phyloP scores from a whole-genome alignment of 2,888 invertebrate genomes.

The Danaus chrysippus region DNA sequence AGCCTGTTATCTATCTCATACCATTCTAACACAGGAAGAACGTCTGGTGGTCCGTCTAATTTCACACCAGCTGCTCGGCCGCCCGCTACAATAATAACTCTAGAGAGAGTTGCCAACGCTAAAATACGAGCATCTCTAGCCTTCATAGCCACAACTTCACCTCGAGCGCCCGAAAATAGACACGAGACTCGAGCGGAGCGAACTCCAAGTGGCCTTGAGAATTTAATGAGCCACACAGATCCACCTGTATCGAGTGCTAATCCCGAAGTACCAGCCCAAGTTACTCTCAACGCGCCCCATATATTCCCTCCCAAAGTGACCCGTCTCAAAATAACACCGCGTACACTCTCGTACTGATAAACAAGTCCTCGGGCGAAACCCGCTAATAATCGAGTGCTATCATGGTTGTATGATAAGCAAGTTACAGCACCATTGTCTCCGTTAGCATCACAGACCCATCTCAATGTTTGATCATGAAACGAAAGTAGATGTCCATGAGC shows the following conservation, averaged over 20 bases:
- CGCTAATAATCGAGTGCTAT: constrained; percentile 90
- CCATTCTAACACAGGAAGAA: constrained; percentile 95
- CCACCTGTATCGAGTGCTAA: constrained; percentile 92
- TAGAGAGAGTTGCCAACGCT: constrained; percentile 96
- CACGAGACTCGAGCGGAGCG: constrained; percentile 94
- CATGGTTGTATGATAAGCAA: constrained; percentile 91
- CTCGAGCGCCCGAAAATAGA: constrained; percentile 97
- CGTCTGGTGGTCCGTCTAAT: constrained; percentile 85
- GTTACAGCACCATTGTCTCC: constrained; percentile 88
- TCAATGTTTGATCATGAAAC: constrained; percentile 86
- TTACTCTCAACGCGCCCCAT: constrained; percentile 68
- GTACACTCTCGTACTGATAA: constrained; percentile 92
- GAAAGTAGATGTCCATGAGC: constrained; percentile 94
- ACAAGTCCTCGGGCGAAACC: constrained; percentile 88
- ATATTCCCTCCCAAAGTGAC: constrained; percentile 72
- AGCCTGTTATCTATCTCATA: constrained; percentile 86
- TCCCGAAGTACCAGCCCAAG: constrained; percentile 70
- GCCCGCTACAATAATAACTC: constrained; percentile 81
- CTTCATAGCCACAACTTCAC: constrained; percentile 83
- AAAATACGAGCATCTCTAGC: constrained; percentile 81
- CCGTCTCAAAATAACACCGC: constrained; percentile 73
- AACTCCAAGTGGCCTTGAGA: constrained; percentile 92
- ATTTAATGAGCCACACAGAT: constrained; percentile 95
- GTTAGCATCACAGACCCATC: constrained; percentile 89
- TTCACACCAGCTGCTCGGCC: constrained; percentile 72